phyloP scores from a whole-genome alignment of 1,140 invertebrate species.

The Scaptomyza hsui region DNA sequence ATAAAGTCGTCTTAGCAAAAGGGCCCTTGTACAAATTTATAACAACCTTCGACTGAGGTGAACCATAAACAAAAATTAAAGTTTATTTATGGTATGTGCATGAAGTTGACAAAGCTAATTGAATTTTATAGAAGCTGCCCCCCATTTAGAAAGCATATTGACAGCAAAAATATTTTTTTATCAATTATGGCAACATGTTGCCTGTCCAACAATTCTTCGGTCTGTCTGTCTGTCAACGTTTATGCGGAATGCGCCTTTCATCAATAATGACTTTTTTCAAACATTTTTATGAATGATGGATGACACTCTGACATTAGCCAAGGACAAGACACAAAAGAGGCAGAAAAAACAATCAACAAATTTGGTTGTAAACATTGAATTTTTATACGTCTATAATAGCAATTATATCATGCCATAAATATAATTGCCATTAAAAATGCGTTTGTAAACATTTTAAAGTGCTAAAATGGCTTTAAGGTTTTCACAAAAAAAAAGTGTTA shows the following conservation, averaged over 20 bases:
- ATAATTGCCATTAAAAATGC: conserved; percentile 9
- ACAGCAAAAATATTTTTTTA: conserved; percentile 61
- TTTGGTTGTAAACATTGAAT: neutral
- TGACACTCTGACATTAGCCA: conserved; percentile 23
- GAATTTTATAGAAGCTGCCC: conserved; percentile 46
- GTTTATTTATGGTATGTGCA: conserved; percentile 21
- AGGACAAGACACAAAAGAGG: conserved; percentile 1
- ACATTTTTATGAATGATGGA: conserved; percentile 36
- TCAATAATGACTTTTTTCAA: conserved; percentile 58
- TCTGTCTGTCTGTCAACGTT: conserved; percentile 34
- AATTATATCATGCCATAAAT: conserved; percentile 1
- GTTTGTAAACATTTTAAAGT: conserved; percentile 46
- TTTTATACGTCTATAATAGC: neutral
- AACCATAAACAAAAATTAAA: neutral
- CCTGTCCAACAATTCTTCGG: conserved; percentile 25
- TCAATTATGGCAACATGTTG: conserved; percentile 59
- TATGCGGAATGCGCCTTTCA: conserved; percentile 53
- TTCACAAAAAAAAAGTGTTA: conserved; percentile 47
- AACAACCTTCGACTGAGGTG: neutral
- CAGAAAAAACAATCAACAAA: neutral
- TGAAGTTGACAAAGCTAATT: conserved; percentile 40
- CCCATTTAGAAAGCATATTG: conserved; percentile 36
- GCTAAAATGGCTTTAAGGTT: conserved; percentile 48
- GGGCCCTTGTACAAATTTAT: neutral
- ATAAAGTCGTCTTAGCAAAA: too few species aligned